Evolutionary conservation across 2,888 invertebrate genomes (phyloP).

Genomic region (Hydriomena furcata): DNA sequence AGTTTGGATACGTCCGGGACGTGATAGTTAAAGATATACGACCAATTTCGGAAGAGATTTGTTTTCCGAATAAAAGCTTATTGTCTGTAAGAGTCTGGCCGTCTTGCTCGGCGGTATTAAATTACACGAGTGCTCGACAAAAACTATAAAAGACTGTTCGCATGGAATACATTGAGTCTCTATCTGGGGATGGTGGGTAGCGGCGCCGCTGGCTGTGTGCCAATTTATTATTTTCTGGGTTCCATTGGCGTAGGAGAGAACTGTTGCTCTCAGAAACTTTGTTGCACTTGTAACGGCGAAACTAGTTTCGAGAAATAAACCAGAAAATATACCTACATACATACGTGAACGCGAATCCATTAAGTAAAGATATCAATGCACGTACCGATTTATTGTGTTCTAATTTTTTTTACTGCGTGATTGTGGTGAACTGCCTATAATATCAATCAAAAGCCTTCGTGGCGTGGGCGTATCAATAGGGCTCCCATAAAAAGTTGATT

Average conservation of each 20-base stretch:
- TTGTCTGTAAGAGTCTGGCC: conserved; percentile 47
- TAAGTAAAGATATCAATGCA: too few species aligned
- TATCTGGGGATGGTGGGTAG: conserved; percentile 45
- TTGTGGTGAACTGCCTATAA: neutral
- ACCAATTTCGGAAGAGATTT: conserved; percentile 52
- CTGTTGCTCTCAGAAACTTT: conserved; percentile 45
- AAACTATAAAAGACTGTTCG: conserved; percentile 62
- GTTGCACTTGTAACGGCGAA: conserved; percentile 31
- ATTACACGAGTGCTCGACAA: conserved; percentile 57
- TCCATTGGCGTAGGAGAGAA: conserved; percentile 40
- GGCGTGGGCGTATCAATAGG: conserved; percentile 1
- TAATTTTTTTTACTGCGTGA: conserved; percentile 2
- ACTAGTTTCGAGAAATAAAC: conserved; percentile 10
- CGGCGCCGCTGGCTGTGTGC: conserved; percentile 55
- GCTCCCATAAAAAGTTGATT: conserved; percentile 10
- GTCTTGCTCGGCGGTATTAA: conserved; percentile 53
- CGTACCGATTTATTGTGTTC: neutral
- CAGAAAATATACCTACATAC: neutral
- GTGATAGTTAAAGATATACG: conserved; percentile 45
- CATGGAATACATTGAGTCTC: conserved; percentile 59
- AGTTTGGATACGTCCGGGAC: conserved; percentile 34
- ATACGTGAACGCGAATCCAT: too few species aligned
- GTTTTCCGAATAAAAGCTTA: conserved; percentile 55
- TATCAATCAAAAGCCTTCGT: neutral
- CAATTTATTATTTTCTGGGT: conserved; percentile 62